These are phyloP conservation scores for Gymnodraco acuticeps DNA, from an alignment of 2,797 vertebrate genomes.

Conservation along the genomic window DNA sequence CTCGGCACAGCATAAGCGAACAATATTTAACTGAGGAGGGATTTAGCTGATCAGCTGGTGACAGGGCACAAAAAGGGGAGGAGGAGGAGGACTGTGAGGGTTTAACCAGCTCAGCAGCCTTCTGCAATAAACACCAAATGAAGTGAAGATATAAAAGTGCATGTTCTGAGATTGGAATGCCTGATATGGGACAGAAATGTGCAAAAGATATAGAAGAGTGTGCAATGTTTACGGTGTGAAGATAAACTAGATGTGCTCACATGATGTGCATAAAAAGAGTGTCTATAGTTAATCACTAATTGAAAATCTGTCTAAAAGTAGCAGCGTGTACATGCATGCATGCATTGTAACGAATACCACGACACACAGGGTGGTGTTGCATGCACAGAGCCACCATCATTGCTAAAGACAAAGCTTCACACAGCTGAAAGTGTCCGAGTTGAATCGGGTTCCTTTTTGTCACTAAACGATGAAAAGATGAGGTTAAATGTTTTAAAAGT, in stretches of 20 bases:
- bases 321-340: too few species aligned
- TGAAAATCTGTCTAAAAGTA: too few species aligned
- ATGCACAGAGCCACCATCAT: background rate
- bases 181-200: too few species aligned
- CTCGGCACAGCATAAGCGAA: constrained; percentile 53
- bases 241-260: too few species aligned
- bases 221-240: too few species aligned
- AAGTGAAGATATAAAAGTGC: background rate
- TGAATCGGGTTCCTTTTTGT: constrained; percentile 25
- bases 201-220: too few species aligned
- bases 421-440: background rate
- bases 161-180: too few species aligned
- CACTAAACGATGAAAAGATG: constrained; percentile 12
- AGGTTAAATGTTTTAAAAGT: constrained; percentile 49
- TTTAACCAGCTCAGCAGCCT: constrained; percentile 62
- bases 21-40: constrained; percentile 53
- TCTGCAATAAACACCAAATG: constrained; percentile 49
- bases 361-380: too few species aligned
- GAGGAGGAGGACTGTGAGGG: constrained; percentile 43
- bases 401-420: background rate
- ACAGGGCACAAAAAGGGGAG: background rate
- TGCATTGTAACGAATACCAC: too few species aligned
- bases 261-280: too few species aligned
- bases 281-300: too few species aligned
- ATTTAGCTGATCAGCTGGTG: constrained; percentile 68